Base-by-base conservation (phyloP, 1,140 invertebrate genomes). In the Megalonaias nervosa region DNA sequence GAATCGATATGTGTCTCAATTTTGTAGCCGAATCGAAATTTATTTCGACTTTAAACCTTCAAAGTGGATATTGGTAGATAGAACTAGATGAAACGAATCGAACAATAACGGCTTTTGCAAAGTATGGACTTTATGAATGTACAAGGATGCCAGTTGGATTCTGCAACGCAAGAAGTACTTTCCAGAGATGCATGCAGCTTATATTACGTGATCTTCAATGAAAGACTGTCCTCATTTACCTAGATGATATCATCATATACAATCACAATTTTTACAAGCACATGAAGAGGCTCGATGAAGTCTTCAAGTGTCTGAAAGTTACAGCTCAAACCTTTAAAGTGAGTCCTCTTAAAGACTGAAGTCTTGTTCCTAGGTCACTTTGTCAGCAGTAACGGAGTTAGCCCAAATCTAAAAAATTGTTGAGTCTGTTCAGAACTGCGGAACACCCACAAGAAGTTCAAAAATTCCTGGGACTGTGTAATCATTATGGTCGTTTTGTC, bases 221-320 rank as follows among this genome's bases (percentile, higher is more conserved):
- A 69, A 75, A 74, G 26, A 69, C 19, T 17, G 38, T 67, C 31
- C 48, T 83, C 17, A 38, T 77, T 19, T 82, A 77, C 65, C 61
- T 83, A 55, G 80, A 82, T 75, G 84, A 83, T 66, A 68, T 80
- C 15, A 75, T 82, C 14, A 77, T 81, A 1, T 21, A 74, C 21
- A 69, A 67, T 19, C 69, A 75, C 19, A 61, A 23, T 6, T 71
- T 81, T 71, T 58, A 69, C 23, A 58, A 69, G 3, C 70, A 71
- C 17, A 26, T 75, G 17, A 19, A 55, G 17, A 71, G 71, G 56
- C n/a, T 80, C 55, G 61, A 38, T 58, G 58, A 78, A 12, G 73
- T 75, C 9, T 75, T 79, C 11, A 17, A 71, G 48, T 48, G 56
- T 19, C 71, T 82, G 26, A 17, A 31, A 15, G n/a, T 48, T 21